Evolutionary conservation across 2,797 vertebrate genomes (phyloP), one percentile per base, ranked within the genome.

Genomic region (Pelodytes ibericus): DNA sequence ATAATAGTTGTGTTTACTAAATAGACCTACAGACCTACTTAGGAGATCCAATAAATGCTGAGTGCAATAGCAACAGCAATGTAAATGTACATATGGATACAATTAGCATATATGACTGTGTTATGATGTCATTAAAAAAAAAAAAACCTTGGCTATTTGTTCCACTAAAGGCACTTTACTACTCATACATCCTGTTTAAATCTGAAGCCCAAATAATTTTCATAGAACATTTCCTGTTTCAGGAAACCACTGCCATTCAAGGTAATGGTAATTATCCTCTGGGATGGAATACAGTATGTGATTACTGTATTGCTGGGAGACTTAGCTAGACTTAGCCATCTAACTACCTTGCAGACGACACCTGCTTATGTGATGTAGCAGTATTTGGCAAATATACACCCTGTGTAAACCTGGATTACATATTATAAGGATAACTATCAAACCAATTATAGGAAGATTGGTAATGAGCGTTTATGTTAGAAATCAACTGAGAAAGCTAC

Each of bases 191-290:
- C 64, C 77, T 72, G 70, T 56, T 18, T 51, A 62, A 69, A 69
- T 44, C 58, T 44, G 60, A 58, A 69, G 47, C 71, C 77, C 71
- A 69, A 44, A 31, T 74, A 20, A 26, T 68, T 68, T 57, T 73
- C 64, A 69, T 30, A 71, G 68, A 74, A 69, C 47, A 79, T 79
- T 79, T 79, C 77, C 77, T 73, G 71, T 57, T 74, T 41, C 71
- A 73, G 77, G 77, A 79, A 79, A 79, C 64, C 47, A 69, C 29
- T 57, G 47, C 25, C 58, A 69, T 56, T 69, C 61, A 57, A 73
- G 66, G 66, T 53, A 70, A 47, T 22, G 24, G 20, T 51, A 74
- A 30, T 67, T 57, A 76, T 31, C 66, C 65, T 31, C 26, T 79
- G 67, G 49, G 63, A 41, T 31, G 61, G 75, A 80, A 80, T 15